phyloP scores from a whole-genome alignment of 2,113 vertebrate genomes.

The Eclectus roratus region DNA sequence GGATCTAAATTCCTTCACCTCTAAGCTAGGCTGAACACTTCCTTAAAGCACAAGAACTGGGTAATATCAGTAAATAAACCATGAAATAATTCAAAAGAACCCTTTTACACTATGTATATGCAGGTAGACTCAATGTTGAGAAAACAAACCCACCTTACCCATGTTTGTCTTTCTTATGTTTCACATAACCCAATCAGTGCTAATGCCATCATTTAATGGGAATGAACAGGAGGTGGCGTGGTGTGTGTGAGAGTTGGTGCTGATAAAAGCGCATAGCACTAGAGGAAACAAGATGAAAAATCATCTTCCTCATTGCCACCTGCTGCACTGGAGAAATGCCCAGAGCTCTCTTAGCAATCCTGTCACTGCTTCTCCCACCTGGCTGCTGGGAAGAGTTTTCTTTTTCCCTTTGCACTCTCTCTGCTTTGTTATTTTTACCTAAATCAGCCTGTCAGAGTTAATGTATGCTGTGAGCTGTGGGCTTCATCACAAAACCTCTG shows the following conservation, averaged over 20 bases:
- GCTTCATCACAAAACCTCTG: neutral
- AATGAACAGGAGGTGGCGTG: neutral
- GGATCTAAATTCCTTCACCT: neutral
- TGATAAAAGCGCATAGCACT: neutral
- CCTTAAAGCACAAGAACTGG: neutral
- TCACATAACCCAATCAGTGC: rapidly evolving
- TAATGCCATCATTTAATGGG: neutral
- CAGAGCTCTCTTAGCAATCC: neutral
- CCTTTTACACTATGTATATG: rapidly evolving
- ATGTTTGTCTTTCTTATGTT: neutral
- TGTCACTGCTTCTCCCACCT: neutral
- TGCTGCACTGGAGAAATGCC: neutral
- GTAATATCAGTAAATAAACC: neutral
- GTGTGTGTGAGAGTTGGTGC: neutral
- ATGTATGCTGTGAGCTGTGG: neutral
- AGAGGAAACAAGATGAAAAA: neutral
- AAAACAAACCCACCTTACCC: neutral
- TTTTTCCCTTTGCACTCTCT: neutral
- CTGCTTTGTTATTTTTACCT: neutral
- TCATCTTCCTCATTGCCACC: neutral
- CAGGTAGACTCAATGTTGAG: neutral
- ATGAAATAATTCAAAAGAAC: neutral
- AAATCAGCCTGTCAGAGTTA: neutral
- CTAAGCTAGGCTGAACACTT: neutral
- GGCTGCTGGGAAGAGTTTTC: neutral